Evolutionary conservation across 2,113 vertebrate species (phyloP), one percentile per base, ranked within the genome.

Genomic region (Camelus bactrianus): DNA sequence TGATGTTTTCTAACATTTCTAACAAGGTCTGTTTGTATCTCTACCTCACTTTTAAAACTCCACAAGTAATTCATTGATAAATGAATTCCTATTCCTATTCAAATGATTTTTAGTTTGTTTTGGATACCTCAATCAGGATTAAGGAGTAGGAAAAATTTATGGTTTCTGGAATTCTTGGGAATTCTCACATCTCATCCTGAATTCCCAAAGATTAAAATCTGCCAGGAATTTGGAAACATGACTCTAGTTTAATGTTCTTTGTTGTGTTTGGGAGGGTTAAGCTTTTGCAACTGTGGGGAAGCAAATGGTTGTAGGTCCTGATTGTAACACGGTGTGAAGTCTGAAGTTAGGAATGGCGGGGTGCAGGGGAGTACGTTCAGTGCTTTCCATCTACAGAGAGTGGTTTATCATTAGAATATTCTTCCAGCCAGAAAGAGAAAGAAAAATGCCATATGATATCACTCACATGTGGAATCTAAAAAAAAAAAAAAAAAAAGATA

Each of bases 161-260:
- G 8, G 52, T 70, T 80, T 92, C 58, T 28, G 75, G 22, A 81
- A 92, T 88, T 54, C 65, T 24, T 88, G 30, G 48, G 38, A 32
- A 93, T 73, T 86, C 38, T 91, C 58, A 70, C 38, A 30, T 83
- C 69, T 94, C 22, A 28, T 87, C 54, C 32, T 15, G 77, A n/a
- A 92, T 42, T 80, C 28, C 20, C 26, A 4, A 73, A 93, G 56
- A 60, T n/a, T 46, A 77, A 15, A 26, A 91, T 35, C 35, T 80
- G 56, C 32, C 38, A 79, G 54, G 76, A 89, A 76, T 70, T 89
- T 94, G 83, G 77, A 75, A 70, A 82, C 52, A 62, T 48, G 62
- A 62, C 4, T 28, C n/a, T 64, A 56, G 28, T 32, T 35, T 35
- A 77, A 64, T 50, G 22, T 35, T 69, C 83, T 87, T 28, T 87